These are phyloP conservation scores for Psittacula cyanocephala DNA, from an alignment of 2,113 vertebrate genomes.

Conservation along the genomic window DNA sequence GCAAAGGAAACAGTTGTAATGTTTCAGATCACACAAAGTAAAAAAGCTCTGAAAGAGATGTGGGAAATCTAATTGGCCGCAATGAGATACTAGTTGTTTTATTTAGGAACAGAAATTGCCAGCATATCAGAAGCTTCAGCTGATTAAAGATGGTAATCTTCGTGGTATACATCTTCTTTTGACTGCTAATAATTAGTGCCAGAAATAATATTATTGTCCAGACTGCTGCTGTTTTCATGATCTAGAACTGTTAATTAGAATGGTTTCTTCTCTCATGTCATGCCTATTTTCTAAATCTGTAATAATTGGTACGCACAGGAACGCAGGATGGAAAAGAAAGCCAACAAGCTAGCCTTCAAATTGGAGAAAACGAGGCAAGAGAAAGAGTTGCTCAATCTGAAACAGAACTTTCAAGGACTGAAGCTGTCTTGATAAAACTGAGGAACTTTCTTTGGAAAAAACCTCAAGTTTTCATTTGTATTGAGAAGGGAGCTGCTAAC, in stretches of 20 bases:
- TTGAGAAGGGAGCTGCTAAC: neutral
- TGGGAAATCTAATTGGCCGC: neutral
- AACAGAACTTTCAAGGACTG: conserved; percentile 85
- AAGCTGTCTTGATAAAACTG: conserved; percentile 79
- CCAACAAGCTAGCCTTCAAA: conserved; percentile 89
- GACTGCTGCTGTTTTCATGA: neutral
- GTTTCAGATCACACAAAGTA: neutral
- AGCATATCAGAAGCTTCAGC: neutral
- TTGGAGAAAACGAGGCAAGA: conserved; percentile 90
- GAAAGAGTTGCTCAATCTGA: conserved; percentile 86
- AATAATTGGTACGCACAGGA: conserved; percentile 74
- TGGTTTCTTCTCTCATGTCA: neutral
- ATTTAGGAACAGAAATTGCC: neutral
- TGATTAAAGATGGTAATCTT: neutral
- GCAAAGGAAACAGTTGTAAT: neutral
- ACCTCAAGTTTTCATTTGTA: neutral
- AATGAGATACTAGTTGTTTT: neutral
- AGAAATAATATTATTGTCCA: neutral
- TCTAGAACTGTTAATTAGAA: neutral
- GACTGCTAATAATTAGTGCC: neutral
- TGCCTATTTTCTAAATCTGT: neutral
- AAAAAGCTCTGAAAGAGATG: neutral
- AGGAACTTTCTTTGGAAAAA: neutral
- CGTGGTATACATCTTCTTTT: neutral
- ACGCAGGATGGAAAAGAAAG: conserved; percentile 90